These are phyloP conservation scores for Bradypodion ventrale DNA, from an alignment of 2,797 vertebrate species.

Conservation along the genomic window DNA sequence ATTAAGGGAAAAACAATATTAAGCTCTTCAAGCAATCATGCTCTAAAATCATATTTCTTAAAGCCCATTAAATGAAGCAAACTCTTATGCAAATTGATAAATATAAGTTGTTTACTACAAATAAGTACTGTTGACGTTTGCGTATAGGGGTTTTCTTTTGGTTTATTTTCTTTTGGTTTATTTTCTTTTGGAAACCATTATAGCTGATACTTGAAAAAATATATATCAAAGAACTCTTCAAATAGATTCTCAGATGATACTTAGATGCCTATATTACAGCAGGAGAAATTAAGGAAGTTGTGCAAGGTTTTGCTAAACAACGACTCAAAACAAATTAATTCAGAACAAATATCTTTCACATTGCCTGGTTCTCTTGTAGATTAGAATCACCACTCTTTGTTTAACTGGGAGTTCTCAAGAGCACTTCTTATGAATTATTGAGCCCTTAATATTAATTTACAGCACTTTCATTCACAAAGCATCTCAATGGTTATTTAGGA, in stretches of 20 bases:
- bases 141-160: not conserved
- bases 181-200: conserved; percentile 39
- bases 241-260: conserved; percentile 35
- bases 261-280: conserved; percentile 17
- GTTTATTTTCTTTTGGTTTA: conserved; percentile 28
- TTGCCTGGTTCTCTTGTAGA: conserved; percentile 4
- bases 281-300: conserved; percentile 9
- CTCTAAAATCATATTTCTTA: conserved; percentile 32
- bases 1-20: conserved; percentile 11
- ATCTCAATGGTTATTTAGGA: not conserved
- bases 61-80: conserved; percentile 36
- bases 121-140: conserved; percentile 46
- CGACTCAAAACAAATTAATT: conserved; percentile 34
- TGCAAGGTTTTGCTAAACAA: conserved; percentile 27
- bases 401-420: conserved; percentile 24
- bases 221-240: conserved; percentile 32
- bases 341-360: conserved; percentile 17
- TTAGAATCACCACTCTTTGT: conserved; percentile 24
- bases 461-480: not conserved
- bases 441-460: conserved; percentile 4
- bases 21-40: conserved; percentile 39
- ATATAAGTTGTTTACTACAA: conserved; percentile 55
- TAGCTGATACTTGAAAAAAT: conserved; percentile 26
- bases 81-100: conserved; percentile 30
- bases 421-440: conserved; percentile 9